phyloP scores from a whole-genome alignment of 2,113 vertebrate species.

The Telmatochromis sp. region DNA sequence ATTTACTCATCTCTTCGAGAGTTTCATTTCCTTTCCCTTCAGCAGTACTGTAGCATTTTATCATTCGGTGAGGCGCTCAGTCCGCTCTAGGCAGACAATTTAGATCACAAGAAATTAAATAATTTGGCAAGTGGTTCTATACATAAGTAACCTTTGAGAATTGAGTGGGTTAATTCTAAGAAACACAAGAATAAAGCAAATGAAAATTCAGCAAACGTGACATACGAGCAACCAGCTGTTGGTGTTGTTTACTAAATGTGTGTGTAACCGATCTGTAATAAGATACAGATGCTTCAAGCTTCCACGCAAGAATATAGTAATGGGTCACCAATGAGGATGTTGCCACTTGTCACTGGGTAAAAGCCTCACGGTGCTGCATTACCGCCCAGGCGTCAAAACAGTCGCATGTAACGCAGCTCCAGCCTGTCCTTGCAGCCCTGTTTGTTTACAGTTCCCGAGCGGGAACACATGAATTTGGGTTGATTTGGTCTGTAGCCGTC shows the following conservation, averaged over 20 bases:
- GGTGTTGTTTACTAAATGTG: not conserved
- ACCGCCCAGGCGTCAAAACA: not conserved
- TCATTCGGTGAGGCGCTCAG: not conserved
- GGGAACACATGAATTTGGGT: slow-evolving; percentile 26
- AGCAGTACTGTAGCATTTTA: not conserved
- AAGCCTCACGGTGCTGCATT: not conserved
- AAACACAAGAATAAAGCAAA: not conserved
- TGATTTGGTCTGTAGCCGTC: slow-evolving; percentile 2
- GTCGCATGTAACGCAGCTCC: not conserved
- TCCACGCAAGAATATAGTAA: not conserved
- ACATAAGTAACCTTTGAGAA: not conserved
- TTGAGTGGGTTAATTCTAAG: not conserved
- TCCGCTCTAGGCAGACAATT: not conserved
- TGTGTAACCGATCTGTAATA: not conserved
- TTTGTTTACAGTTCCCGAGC: slow-evolving; percentile 50
- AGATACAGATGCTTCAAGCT: not conserved
- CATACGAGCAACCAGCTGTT: not conserved
- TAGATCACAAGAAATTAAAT: not conserved
- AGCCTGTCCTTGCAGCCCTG: not conserved
- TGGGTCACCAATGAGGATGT: not conserved
- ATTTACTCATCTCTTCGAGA: not conserved
- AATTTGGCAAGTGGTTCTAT: not conserved
- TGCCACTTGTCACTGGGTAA: not conserved
- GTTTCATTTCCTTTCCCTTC: not conserved
- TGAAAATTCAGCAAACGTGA: not conserved